Percentiles rank a stretch among this genome's conserved stretches.
These are phyloP conservation scores for Alligator mississippiensis DNA, from an alignment of 2,113 vertebrate genomes.

Conservation along the genomic window DNA sequence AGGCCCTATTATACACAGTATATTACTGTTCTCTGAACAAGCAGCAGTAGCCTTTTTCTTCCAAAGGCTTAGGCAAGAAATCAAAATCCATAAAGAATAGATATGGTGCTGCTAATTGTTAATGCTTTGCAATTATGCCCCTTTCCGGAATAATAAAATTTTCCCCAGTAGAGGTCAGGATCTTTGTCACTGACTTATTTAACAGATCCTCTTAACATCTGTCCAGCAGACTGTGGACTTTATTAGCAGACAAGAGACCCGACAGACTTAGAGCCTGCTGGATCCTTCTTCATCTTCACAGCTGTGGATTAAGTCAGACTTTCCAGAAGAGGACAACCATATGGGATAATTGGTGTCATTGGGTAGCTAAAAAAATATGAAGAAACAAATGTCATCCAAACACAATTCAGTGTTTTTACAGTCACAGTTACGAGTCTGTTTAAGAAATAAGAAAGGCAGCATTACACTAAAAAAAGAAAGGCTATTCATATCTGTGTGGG, in stretches of 20 bases:
- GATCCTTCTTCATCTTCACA: slow-evolving; percentile 80
- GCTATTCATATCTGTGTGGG: slow-evolving; percentile 93
- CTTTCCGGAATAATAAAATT: slow-evolving; percentile 88
- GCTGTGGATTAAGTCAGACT: slow-evolving; percentile 85
- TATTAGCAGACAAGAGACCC: slow-evolving; percentile 79
- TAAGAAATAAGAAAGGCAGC: slow-evolving; percentile 82
- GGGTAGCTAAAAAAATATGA: slow-evolving; percentile 73
- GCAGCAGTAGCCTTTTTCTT: slow-evolving; percentile 42
- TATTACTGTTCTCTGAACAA: not conserved
- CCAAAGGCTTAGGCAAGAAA: slow-evolving; percentile 47
- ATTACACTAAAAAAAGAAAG: slow-evolving; percentile 83
- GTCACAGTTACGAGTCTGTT: slow-evolving; percentile 93
- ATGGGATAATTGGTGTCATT: slow-evolving; percentile 79
- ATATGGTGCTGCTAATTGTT: slow-evolving; percentile 80
- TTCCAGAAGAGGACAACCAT: slow-evolving; percentile 82
- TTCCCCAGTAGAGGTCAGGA: slow-evolving; percentile 84
- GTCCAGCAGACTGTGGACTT: slow-evolving; percentile 87
- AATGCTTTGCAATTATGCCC: slow-evolving; percentile 81
- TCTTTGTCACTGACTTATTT: slow-evolving; percentile 84
- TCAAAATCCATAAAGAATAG: slow-evolving; percentile 78
- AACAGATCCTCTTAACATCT: slow-evolving; percentile 88
- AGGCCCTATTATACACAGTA: not conserved
- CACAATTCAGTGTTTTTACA: slow-evolving; percentile 81
- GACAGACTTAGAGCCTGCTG: slow-evolving; percentile 81
- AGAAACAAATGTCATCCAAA: slow-evolving; percentile 80